Conservation (phyloP, 2,113 vertebrate species). For the Dicaeum eximium region DNA sequence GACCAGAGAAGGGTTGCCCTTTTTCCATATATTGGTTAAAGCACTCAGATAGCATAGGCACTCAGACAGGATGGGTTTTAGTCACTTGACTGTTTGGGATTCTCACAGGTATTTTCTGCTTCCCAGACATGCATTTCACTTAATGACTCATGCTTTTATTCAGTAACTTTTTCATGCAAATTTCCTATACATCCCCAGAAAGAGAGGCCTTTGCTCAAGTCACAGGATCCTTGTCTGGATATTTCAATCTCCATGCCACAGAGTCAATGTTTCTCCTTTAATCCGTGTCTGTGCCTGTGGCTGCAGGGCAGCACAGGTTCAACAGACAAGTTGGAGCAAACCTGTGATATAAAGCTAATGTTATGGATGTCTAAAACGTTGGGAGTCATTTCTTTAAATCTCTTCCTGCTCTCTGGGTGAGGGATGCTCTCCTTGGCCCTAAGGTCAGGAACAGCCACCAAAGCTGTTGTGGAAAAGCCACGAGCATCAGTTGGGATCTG, state of each 20-base stretch:
- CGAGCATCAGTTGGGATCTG: background rate
- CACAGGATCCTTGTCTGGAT: background rate
- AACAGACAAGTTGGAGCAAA: background rate
- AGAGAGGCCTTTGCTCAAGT: background rate
- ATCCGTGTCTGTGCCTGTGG: background rate
- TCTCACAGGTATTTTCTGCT: background rate
- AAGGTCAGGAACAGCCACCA: fast-evolving
- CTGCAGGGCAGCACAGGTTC: background rate
- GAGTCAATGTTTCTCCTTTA: background rate
- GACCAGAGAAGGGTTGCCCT: background rate
- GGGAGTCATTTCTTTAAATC: background rate
- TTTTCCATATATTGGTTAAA: background rate
- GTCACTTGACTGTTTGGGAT: fast-evolving
- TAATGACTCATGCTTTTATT: background rate
- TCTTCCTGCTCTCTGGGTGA: background rate
- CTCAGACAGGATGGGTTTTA: background rate
- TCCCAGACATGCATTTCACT: background rate
- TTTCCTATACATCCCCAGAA: background rate
- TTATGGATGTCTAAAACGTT: background rate
- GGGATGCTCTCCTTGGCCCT: background rate
- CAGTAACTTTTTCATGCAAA: background rate
- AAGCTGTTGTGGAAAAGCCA: background rate
- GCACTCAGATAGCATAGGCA: no score
- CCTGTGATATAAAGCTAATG: background rate
- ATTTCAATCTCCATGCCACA: fast-evolving